phyloP scores from a whole-genome alignment of 2,888 invertebrate species.

The Nemotelus nigrinus region DNA sequence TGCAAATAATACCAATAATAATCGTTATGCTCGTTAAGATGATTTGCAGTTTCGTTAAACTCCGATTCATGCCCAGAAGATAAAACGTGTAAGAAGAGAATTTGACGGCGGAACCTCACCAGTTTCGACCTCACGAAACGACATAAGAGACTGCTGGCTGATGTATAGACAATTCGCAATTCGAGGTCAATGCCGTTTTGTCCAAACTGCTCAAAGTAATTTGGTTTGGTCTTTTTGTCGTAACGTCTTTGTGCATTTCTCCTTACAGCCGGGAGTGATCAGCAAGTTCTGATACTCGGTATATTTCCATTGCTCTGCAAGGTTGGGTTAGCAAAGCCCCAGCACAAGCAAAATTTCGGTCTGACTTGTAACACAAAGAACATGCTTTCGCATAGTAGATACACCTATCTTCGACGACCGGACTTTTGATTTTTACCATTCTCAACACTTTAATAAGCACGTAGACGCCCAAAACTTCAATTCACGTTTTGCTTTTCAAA shows the following conservation, averaged over 20 bases:
- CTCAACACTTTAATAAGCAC: not conserved
- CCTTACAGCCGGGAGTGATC: not conserved
- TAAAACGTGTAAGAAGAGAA: too few relatives aligned
- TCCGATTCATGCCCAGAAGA: too few relatives aligned
- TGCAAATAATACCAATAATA: not conserved
- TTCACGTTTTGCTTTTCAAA: too few relatives aligned
- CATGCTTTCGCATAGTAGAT: not conserved
- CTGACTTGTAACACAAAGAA: not conserved
- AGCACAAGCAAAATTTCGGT: not conserved
- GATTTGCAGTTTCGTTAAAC: not conserved
- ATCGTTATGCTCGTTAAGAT: not conserved
- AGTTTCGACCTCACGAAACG: too few relatives aligned
- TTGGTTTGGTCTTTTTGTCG: not conserved
- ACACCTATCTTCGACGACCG: not conserved
- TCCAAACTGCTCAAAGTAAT: not conserved
- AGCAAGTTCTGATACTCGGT: not conserved
- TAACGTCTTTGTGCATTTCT: not conserved
- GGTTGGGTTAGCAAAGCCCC: not conserved
- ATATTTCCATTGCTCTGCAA: not conserved
- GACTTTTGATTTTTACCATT: not conserved
- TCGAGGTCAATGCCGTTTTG: conserved; percentile 20
- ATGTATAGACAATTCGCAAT: not conserved
- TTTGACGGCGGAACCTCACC: too few relatives aligned
- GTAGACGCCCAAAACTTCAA: not conserved
- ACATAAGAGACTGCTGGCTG: too few relatives aligned